Evolutionary conservation across 2,888 invertebrate species (phyloP), one percentile per base, ranked within the genome.

Genomic region (Bellardia bayeri): DNA sequence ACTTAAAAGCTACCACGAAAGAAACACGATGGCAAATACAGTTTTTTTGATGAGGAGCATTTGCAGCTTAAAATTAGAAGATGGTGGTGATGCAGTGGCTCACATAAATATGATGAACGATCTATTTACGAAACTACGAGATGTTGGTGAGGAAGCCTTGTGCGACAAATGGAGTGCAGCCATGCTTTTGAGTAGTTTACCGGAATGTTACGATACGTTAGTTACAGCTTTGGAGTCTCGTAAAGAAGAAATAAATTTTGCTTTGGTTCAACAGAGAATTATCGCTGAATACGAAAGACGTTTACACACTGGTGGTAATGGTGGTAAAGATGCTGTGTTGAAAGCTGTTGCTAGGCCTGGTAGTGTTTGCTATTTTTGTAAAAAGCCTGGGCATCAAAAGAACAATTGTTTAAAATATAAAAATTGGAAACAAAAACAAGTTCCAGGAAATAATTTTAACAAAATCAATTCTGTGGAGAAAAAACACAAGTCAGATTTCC

Each of bases 391-490:
- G 8, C 88, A 87, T 51, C 40, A 79, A 51, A 85, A 85, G 72
- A 74, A 69, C 80, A 85, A 88, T 80, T 89, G 89, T 61, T 5
- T 11, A 3, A 84, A 85, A 49, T 89, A 86, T 72, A 82, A 85
- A 64, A 49, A 71, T 45, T 88, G 72, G 86, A 58, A 68, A 54
- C 51, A n/a, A 37, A 82, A 82, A 40, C 80, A 80, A 64, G 3
- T 6, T 23, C 7, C 56, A 6, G 23, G 7, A 4, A 51, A 51
- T 51, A 51, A 51, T 51, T 51, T 51, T 33, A 61, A 45, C 66
- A 68, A 49, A 49, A 69, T 78, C 49, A 69, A 85, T 63, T 81
- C 69, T 14, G 74, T 56, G 61, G 58, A 80, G 42, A 69, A 51
- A 66, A 85, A 68, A 72, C 11, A 9, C 0, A 33, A 66, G 30